Percentiles rank a stretch among this genome's conserved stretches.
phyloP scores from a whole-genome alignment of 1,140 invertebrate species.

The Bactericera cockerelli region DNA sequence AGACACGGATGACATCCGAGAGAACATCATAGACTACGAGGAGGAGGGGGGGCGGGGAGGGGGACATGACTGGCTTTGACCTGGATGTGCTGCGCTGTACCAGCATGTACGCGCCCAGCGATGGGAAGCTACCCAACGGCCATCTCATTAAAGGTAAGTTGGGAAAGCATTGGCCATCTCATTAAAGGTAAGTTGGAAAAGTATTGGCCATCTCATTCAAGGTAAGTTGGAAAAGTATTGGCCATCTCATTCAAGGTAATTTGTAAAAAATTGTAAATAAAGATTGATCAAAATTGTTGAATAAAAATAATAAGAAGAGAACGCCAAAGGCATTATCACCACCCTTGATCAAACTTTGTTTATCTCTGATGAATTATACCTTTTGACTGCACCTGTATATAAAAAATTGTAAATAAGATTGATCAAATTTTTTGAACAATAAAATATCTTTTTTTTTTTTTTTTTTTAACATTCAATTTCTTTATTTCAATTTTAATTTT shows the following conservation, averaged over 20 bases:
- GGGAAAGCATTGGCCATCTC: conserved; percentile 26
- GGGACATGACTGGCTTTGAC: conserved; percentile 82
- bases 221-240: conserved; percentile 26
- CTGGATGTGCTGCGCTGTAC: conserved; percentile 59
- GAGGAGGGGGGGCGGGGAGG: conserved; percentile 91
- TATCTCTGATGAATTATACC: too few relatives aligned
- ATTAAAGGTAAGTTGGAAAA: conserved; percentile 29
- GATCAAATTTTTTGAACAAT: too few relatives aligned
- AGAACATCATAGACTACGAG: conserved; percentile 94
- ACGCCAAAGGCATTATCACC: too few relatives aligned
- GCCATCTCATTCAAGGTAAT: conserved; percentile 29
- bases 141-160: conserved; percentile 29
- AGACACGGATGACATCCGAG: conserved; percentile 86
- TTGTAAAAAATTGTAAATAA: too few relatives aligned
- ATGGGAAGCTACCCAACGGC: conserved; percentile 28
- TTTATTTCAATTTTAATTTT: too few relatives aligned
- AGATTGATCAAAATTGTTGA: too few relatives aligned
- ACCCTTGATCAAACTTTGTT: too few relatives aligned
- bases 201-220: conserved; percentile 29
- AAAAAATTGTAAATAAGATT: too few relatives aligned
- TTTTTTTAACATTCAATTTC: too few relatives aligned
- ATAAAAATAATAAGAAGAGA: too few relatives aligned
- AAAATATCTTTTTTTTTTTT: too few relatives aligned
- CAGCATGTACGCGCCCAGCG: conserved; percentile 38
- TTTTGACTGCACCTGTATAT: too few relatives aligned